Percentiles rank a stretch among this genome's conserved stretches.
phyloP scores from a whole-genome alignment of 2,113 vertebrate genomes.

The Neopipo cinnamomea region DNA sequence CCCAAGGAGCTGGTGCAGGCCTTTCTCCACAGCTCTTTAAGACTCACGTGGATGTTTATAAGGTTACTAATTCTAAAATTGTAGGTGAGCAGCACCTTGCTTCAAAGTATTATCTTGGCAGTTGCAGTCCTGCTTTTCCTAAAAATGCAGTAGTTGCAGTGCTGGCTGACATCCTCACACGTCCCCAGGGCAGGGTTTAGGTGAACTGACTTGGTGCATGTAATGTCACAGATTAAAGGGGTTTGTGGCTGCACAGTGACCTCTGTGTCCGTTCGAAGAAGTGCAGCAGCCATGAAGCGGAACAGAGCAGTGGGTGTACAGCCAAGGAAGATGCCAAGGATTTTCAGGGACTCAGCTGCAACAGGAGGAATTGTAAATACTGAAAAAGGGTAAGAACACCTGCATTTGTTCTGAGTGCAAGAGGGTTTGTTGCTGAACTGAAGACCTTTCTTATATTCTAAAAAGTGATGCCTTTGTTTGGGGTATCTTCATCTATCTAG shows the following conservation, averaged over 20 bases:
- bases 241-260: conserved; percentile 12
- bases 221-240: neutral
- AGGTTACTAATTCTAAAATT: neutral
- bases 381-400: neutral
- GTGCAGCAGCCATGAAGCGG: neutral
- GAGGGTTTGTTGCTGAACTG: neutral
- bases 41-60: neutral
- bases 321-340: neutral
- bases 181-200: neutral
- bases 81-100: neutral
- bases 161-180: neutral
- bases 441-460: neutral
- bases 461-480: neutral
- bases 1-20: neutral
- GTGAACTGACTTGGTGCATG: neutral
- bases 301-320: neutral
- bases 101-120: neutral
- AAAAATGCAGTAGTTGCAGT: rapidly evolving
- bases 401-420: neutral
- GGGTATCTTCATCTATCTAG: neutral
- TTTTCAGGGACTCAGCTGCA: neutral
- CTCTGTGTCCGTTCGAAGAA: neutral
- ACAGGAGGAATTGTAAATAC: neutral
- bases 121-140: neutral
- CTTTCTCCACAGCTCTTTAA: neutral